Base-by-base conservation (phyloP, 2,797 vertebrate species). In the Sarcoramphus papa region DNA sequence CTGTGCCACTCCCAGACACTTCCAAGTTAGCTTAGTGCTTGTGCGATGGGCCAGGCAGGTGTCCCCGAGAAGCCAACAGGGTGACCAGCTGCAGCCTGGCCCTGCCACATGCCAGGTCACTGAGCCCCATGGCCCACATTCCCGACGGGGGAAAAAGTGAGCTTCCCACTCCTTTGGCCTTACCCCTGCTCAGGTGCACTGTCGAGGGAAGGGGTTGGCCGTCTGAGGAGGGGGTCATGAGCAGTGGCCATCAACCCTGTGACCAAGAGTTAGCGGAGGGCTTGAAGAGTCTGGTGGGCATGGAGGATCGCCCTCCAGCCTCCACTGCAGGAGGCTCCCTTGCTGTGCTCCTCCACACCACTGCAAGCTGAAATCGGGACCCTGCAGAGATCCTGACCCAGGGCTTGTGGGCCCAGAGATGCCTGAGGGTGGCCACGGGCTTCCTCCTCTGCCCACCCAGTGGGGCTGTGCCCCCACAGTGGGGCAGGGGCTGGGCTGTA, bases 51-150 rank as follows among this genome's bases (percentile, higher is more conserved):
- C 22, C 8, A 2, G 22, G 15, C 23, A 19, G 12, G 24, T 3
- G 2, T 60, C 33, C n/a, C 20, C 2, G 1, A 19, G 51, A 74
- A 81, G 65, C 33, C 30, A 47, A 7, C 0, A 0, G 27, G 20
- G 10, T 21, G 28, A 24, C 37, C 57, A 50, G 45, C 12, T 2
- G 0, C 51, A 2, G 10, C 41, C 47, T 15, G 31, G 23, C 19
- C 40, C 37, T 63, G 31, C 14, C 64, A 28, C 30, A 3, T 10
- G 18, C 18, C 31, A 50, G 7, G 6, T 37, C 14, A 2, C 20
- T 51, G 48, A 20, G 3, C 20, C 8, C 15, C 19, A 17, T 6
- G 6, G 41, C 14, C 33, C 14, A 19, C 14, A 54, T 28, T 40
- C 35, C 24, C 25, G 69, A 5, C 1, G 5, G 17, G 30, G 12